Evolutionary conservation across 2,113 vertebrate genomes (phyloP).

Genomic region (Mionectes macconnelli): DNA sequence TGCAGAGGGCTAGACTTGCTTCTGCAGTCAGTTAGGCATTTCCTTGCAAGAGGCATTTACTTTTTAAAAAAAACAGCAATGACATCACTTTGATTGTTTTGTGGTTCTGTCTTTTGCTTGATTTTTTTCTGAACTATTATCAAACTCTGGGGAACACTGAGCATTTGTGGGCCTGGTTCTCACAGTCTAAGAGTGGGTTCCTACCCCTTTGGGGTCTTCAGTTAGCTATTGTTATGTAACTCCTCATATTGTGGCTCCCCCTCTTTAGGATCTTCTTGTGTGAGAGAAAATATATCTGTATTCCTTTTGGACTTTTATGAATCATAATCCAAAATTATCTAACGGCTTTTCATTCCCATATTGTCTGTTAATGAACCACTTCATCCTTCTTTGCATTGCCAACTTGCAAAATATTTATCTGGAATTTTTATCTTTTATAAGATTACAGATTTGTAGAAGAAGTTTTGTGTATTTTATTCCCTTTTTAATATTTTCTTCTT

Average conservation of each 20-base stretch:
- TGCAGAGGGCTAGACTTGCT: background rate
- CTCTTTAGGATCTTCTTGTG: background rate
- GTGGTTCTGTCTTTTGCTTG: background rate
- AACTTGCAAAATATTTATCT: background rate
- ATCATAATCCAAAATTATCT: background rate
- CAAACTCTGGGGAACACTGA: rapidly evolving
- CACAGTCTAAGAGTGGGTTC: background rate
- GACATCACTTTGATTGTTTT: background rate
- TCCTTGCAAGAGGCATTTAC: background rate
- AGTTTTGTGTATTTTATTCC: background rate
- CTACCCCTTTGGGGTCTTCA: background rate
- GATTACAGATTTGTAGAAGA: background rate
- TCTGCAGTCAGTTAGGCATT: background rate
- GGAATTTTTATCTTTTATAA: background rate
- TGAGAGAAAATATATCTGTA: background rate
- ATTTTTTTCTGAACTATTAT: background rate
- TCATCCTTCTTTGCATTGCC: background rate
- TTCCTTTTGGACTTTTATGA: background rate
- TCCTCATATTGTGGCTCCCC: background rate
- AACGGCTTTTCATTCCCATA: background rate
- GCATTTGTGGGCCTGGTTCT: background rate
- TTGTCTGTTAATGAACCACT: background rate
- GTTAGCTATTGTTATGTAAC: background rate
- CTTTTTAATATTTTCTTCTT: background rate
- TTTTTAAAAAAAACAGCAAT: background rate